Evolutionary conservation across 2,113 vertebrate species (phyloP).

Genomic region (Spea bombifrons): DNA sequence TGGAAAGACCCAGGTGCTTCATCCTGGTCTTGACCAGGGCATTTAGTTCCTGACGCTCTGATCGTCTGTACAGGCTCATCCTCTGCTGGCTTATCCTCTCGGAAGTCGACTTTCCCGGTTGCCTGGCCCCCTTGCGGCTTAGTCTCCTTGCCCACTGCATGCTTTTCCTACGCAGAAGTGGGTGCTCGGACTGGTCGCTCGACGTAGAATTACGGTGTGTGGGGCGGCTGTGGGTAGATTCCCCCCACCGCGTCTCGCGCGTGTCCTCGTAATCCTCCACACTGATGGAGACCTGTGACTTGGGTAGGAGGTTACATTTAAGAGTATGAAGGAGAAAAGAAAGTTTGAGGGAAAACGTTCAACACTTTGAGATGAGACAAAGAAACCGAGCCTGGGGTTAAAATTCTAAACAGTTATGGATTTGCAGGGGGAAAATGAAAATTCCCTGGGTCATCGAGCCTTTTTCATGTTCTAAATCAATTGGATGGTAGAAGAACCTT

Average conservation of each 20-base stretch:
- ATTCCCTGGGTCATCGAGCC: too few species aligned
- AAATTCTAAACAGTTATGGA: too few species aligned
- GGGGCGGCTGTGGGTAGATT: conserved; percentile 65
- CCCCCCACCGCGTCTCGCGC: conserved; percentile 66
- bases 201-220: conserved; percentile 73
- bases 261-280: conserved; percentile 79
- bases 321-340: background rate
- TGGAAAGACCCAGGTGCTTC: conserved; percentile 75
- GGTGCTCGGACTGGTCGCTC: conserved; percentile 73
- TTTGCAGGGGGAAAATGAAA: too few species aligned
- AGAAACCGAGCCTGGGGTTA: too few species aligned
- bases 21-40: conserved; percentile 72
- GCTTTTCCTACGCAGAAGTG: conserved; percentile 74
- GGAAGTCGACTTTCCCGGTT: conserved; percentile 62
- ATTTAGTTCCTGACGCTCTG: conserved; percentile 76
- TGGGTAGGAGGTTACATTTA: background rate
- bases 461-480: too few species aligned
- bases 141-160: conserved; percentile 78
- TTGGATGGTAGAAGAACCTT: too few species aligned
- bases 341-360: background rate
- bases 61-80: conserved; percentile 71
- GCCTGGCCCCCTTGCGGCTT: conserved; percentile 70
- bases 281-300: conserved; percentile 79
- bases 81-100: conserved; percentile 77
- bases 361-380: too few species aligned